Base-by-base conservation (phyloP, 2,888 invertebrate genomes). In the Netelia virgata region DNA sequence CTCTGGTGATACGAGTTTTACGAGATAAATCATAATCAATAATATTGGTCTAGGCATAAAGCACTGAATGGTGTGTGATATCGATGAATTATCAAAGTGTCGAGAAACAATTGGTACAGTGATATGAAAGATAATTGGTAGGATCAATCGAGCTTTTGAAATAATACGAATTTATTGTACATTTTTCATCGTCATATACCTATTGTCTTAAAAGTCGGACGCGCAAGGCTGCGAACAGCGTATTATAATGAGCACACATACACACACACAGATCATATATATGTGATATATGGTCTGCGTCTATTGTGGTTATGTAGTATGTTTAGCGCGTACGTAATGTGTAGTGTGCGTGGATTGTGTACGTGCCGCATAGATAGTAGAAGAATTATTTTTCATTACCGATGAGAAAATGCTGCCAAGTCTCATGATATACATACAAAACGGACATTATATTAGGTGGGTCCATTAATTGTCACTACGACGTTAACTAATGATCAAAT, bases 1-100 rank as follows among this genome's bases (percentile, higher is more conserved):
- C 57, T 9, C 20, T 16, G 50, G 16, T 70, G 57, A 75, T 59
- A 47, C 53, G 63, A 53, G 63, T 73, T 76, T 84, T 76, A 76
- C 81, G 81, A 84, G 81, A 73, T 55, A 57, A 70, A 36, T 68
- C 68, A 36, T 41, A 75, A 57, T 53, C 76, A 81, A 76, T 75
- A 76, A 76, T 76, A 81, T 84, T 76, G 84, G 73, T 61, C 63
- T 64, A 61, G 53, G 55, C n/a, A 63, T 36, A 59, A 61, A 53
- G 63, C 61, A 9, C 69, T 9, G 18, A 57, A 57, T 57, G 18
- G 50, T 61, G 64, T 69, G 76, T 63, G 72, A 81, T 81, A 81
- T 66, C 70, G 68, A 76, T 66, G 81, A 68, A 76, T 81, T 75
- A 83, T 81, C 61, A 81, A 59, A 64, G 57, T 61, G 28, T 59